These are phyloP conservation scores for Campoplex capitator DNA, from an alignment of 2,888 invertebrate species.

Conservation along the genomic window DNA sequence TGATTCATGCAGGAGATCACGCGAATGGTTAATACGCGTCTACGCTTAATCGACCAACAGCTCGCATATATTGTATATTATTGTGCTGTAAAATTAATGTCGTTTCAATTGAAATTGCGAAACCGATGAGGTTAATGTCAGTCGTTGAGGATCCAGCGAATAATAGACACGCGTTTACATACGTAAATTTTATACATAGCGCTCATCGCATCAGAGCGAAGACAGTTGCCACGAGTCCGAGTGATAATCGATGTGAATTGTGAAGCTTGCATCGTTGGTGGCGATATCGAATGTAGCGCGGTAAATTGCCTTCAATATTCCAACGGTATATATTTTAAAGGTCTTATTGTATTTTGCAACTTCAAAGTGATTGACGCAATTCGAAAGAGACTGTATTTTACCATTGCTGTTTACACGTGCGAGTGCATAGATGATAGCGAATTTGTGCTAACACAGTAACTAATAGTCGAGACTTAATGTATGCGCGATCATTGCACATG, in stretches of 20 bases:
- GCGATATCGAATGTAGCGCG: constrained; percentile 51
- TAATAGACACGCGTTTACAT: constrained; percentile 3
- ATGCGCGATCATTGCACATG: constrained; percentile 28
- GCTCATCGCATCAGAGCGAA: constrained; percentile 61
- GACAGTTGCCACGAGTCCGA: constrained; percentile 63
- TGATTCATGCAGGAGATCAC: constrained; percentile 54
- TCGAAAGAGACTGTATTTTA: constrained; percentile 41
- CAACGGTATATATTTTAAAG: constrained; percentile 62
- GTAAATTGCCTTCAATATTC: constrained; percentile 51
- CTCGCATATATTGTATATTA: constrained; percentile 22
- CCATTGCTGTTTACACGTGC: constrained; percentile 20
- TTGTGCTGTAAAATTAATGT: constrained; percentile 62
- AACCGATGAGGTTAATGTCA: constrained; percentile 65
- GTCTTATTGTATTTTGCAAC: constrained; percentile 72
- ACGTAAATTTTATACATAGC: constrained; percentile 54
- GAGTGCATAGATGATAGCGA: constrained; percentile 22
- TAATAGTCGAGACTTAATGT: constrained; percentile 9
- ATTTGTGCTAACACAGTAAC: constrained; percentile 22
- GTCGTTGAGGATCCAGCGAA: constrained; percentile 45
- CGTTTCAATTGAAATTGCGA: constrained; percentile 63
- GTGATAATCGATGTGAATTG: constrained; percentile 66
- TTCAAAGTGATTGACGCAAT: constrained; percentile 66
- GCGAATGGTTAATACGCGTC: constrained; percentile 35
- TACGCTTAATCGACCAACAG: constrained; percentile 16
- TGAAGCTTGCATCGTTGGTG: constrained; percentile 49